phyloP scores from a whole-genome alignment of 2,888 invertebrate genomes.

The Drosophila formosana region DNA sequence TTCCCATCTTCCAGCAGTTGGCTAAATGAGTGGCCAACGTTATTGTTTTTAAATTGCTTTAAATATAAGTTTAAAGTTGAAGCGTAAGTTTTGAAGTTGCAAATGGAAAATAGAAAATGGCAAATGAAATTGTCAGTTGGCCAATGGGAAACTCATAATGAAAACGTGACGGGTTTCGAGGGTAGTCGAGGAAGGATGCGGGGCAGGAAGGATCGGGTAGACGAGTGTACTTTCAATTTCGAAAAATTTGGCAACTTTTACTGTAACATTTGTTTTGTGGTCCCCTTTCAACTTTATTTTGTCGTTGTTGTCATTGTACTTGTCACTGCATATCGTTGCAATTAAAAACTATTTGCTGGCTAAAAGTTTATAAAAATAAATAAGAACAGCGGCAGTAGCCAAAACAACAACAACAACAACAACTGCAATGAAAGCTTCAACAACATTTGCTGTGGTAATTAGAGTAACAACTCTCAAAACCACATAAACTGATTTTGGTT shows the following conservation, averaged over 20 bases:
- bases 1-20: conserved; percentile 28
- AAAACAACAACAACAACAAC: conserved; percentile 23
- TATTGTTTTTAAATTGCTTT: conserved; percentile 39
- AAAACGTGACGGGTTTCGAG: not conserved
- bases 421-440: conserved; percentile 21
- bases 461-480: conserved; percentile 62
- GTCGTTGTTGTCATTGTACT: conserved; percentile 14
- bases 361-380: conserved; percentile 60
- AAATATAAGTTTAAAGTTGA: conserved; percentile 26
- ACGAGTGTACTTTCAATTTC: conserved; percentile 16
- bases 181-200: not conserved
- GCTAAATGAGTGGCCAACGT: conserved; percentile 16
- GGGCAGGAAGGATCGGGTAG: not conserved
- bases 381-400: conserved; percentile 23
- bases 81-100: conserved; percentile 19
- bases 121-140: conserved; percentile 21
- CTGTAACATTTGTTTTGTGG: conserved; percentile 29
- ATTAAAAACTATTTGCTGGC: conserved; percentile 67
- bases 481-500: conserved; percentile 65
- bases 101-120: not conserved
- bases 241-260: conserved; percentile 27
- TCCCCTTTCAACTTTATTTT: conserved; percentile 25
- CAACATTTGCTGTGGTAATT: conserved; percentile 65
- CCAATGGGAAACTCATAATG: conserved; percentile 23
- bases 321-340: conserved; percentile 41